A percentile compares a stretch with the other conserved stretches of the same genome.
phyloP scores from a whole-genome alignment of 53 echinoderm and acorn worm genomes.

The Temnopleurus reevesii region DNA sequence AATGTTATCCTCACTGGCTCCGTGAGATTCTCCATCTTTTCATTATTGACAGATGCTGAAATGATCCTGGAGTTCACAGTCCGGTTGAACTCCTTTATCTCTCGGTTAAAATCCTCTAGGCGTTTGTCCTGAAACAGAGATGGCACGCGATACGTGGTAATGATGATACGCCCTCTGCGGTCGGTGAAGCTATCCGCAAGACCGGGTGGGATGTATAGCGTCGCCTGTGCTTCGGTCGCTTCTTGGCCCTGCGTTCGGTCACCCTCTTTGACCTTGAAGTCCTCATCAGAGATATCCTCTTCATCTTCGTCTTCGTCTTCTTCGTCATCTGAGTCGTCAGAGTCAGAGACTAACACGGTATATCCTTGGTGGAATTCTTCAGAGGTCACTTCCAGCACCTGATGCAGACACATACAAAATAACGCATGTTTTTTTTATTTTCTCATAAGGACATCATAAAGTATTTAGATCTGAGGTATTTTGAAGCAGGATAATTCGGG shows the following conservation, averaged over 20 bases:
- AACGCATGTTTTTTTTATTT: too few species aligned
- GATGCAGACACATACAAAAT: background rate
- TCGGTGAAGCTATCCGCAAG: background rate
- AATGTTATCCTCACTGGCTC: background rate
- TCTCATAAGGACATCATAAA: too few species aligned
- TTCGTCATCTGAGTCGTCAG: background rate
- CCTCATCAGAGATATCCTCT: background rate
- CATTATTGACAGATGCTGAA: background rate
- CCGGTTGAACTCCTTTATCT: background rate
- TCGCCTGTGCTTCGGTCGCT: background rate
- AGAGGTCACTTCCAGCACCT: background rate
- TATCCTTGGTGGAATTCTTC: background rate
- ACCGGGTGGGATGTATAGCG: background rate
- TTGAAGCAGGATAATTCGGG: too few species aligned
- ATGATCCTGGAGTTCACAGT: slow-evolving; percentile 8
- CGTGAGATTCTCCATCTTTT: background rate
- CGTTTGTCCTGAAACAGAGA: background rate
- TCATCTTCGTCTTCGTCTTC: background rate
- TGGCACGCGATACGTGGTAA: background rate
- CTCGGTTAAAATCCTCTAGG: background rate
- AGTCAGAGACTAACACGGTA: background rate
- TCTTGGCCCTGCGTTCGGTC: background rate
- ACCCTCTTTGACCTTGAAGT: background rate
- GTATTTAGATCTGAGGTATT: too few species aligned
- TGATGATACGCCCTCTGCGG: background rate